Evolutionary conservation across 1,140 invertebrate species (phyloP), one percentile per base, ranked within the genome.

Genomic region (Pristionchus pacificus): DNA sequence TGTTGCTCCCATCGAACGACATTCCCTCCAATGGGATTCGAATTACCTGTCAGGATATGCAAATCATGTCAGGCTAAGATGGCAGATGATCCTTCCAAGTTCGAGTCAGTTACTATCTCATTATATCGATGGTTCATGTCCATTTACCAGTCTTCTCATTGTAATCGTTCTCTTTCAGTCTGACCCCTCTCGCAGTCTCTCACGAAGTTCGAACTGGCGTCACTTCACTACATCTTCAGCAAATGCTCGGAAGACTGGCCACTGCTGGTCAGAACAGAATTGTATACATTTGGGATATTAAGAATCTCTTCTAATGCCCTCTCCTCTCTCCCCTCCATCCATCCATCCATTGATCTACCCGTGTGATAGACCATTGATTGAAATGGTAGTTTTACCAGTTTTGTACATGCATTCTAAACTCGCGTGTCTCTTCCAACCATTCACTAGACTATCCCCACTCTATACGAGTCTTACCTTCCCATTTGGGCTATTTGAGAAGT

Each of bases 21-120:
- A 61, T 91, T 97, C 82, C 96, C 96, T 0, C 87, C 90, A 61
- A 93, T 98, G 91, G 96, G 96, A 33, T 98, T 95, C 87, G 96
- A 99, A 86, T 95, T 95, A 87, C 91, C 93, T 84, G 93, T 98
- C 66, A 87, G 96, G 72, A 91, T 98, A 38, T 99, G 96, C 86
- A 91, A 93, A 83, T 89, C 90, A 25, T 99, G 96, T 86, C 90
- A 90, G 84, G 88, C 28, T 3, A 78, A 78, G 61, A 84, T 83
- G 79, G 60, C 81, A 59, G 70, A 77, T 33, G 70, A 75, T 64
- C 80, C 82, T 0, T 76, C 79, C 24, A 74, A 82, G 66, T 83
- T 83, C 89, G 89, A 78, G 60, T 81, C 60, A 66, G 70, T 70
- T 74, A 72, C 65, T 28, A 27, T 65, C 33, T 78, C 2, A 15